Conservation (phyloP, 2,113 vertebrate genomes). For the Anguilla japonica region DNA sequence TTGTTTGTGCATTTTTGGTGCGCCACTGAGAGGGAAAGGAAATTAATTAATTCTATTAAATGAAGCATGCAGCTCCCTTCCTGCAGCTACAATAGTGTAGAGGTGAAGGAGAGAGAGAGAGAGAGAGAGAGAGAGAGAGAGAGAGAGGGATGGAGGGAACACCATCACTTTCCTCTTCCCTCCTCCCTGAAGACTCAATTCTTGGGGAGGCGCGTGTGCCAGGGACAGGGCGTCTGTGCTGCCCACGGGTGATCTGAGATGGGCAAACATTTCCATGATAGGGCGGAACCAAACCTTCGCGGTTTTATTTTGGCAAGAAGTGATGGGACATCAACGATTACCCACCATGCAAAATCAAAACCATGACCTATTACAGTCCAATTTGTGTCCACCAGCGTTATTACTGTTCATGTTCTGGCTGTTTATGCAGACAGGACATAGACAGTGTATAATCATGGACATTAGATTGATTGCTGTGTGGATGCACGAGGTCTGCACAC, state of each 20-base stretch:
- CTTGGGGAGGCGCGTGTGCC: neutral
- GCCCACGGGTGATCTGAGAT: neutral
- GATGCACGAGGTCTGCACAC: constrained; percentile 17
- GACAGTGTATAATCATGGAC: neutral
- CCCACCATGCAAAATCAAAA: neutral
- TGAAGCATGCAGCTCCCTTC: constrained; percentile 5
- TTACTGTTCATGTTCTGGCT: neutral
- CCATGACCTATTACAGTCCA: neutral
- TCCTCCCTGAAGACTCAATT: neutral
- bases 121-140: neutral
- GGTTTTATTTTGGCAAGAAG: neutral
- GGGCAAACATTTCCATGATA: neutral
- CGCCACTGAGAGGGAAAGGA: neutral
- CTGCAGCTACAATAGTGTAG: neutral
- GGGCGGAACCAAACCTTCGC: neutral
- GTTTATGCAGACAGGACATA: neutral
- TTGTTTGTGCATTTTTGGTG: neutral
- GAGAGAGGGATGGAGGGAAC: neutral
- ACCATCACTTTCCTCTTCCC: neutral
- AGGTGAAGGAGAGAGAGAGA: neutral
- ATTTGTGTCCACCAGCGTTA: neutral
- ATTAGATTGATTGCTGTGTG: constrained; percentile 16
- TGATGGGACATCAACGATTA: neutral
- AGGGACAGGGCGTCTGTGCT: neutral
- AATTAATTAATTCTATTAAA: constrained; percentile 18